These are phyloP conservation scores for Chrosomus eos DNA, from an alignment of 2,797 vertebrate genomes.

Conservation along the genomic window DNA sequence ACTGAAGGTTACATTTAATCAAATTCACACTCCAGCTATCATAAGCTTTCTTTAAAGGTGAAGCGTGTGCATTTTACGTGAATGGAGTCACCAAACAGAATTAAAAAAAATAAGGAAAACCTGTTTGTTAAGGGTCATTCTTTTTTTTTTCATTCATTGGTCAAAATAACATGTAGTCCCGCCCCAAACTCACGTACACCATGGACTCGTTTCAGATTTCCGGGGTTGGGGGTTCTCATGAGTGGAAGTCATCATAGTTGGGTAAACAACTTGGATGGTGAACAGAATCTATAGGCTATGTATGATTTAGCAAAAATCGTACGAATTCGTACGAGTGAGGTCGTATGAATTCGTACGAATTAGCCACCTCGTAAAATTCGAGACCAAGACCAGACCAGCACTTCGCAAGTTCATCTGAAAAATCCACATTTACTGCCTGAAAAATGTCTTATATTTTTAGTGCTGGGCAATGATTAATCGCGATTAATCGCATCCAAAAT, in stretches of 20 bases:
- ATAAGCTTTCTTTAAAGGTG: not conserved
- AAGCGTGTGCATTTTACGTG: not conserved
- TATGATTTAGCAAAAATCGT: too few relatives aligned
- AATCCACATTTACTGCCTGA: too few relatives aligned
- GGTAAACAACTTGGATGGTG: not conserved
- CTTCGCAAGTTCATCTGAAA: too few relatives aligned
- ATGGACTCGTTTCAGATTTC: not conserved
- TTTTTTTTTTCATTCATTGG: not conserved
- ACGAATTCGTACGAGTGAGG: too few relatives aligned
- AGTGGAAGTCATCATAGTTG: not conserved
- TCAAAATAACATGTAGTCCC: not conserved
- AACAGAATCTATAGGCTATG: not conserved
- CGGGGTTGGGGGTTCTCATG: not conserved
- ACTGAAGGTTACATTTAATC: constrained; percentile 14
- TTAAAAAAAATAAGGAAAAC: not conserved
- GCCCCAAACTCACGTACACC: not conserved
- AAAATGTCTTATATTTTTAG: too few relatives aligned
- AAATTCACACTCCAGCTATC: not conserved
- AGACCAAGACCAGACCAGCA: too few relatives aligned
- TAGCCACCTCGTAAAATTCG: too few relatives aligned
- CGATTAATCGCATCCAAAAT: too few relatives aligned
- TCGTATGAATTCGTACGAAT: too few relatives aligned
- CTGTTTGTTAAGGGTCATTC: not conserved
- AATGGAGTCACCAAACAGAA: not conserved
- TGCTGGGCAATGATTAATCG: too few relatives aligned